Evolutionary conservation across 92 coral and sea anemone species (phyloP).

Genomic region (Isaurus tuberculatus): DNA sequence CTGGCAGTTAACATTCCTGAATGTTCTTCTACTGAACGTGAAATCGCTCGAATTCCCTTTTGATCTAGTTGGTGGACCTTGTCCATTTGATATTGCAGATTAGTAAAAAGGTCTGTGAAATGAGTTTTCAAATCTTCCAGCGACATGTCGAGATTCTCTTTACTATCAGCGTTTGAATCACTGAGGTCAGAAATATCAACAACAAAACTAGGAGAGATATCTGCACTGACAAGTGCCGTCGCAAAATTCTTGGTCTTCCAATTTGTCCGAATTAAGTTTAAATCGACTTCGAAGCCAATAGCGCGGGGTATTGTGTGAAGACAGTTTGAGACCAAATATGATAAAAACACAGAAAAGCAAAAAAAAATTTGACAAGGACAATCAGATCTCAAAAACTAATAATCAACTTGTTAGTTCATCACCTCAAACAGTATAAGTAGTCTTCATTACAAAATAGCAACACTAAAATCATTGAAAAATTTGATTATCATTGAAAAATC

Average conservation of each 20-base stretch:
- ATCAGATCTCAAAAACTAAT: neutral
- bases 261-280: constrained; percentile 6
- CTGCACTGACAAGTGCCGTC: constrained; percentile 16
- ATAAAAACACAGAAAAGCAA: neutral
- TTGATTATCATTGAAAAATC: too few species aligned
- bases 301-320: constrained; percentile 18
- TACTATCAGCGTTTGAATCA: neutral
- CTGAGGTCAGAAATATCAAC: neutral
- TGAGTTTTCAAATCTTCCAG: constrained; percentile 20
- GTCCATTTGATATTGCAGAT: constrained; percentile 5
- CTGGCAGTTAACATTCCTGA: constrained; percentile 19
- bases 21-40: constrained; percentile 14
- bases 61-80: constrained; percentile 8
- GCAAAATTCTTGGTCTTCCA: constrained; percentile 1
- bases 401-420: neutral
- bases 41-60: constrained; percentile 25
- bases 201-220: constrained; percentile 1
- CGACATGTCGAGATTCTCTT: neutral
- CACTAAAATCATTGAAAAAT: neutral
- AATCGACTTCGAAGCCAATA: constrained; percentile 28
- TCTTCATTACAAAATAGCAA: neutral
- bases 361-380: neutral
- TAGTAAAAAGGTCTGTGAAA: neutral
- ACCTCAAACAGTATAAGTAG: neutral
- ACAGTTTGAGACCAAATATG: neutral